phyloP scores from a whole-genome alignment of 2,888 invertebrate species.

The Trichopria drosophilae region DNA sequence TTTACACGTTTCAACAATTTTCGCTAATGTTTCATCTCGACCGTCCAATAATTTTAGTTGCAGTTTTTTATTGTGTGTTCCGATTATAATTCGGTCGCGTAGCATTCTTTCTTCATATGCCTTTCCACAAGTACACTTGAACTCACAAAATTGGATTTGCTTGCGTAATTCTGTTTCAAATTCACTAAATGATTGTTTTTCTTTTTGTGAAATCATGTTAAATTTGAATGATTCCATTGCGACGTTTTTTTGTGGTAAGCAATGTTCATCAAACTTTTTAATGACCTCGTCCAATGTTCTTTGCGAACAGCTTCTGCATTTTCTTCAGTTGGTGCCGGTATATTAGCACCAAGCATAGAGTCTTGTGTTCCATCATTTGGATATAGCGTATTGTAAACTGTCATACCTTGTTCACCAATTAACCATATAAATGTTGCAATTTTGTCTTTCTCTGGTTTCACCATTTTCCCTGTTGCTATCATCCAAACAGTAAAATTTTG shows the following conservation, averaged over 20 bases:
- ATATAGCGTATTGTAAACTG: no score
- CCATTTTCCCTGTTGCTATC: not conserved
- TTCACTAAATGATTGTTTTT: no score
- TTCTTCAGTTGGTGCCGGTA: not conserved
- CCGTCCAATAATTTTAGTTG: not conserved
- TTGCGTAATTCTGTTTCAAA: no score
- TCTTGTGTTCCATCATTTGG: no score
- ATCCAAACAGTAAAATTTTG: not conserved
- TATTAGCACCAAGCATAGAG: not conserved
- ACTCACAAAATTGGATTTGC: no score
- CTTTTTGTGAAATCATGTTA: slow-evolving; percentile 1
- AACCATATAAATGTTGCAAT: no score
- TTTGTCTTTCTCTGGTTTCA: not conserved
- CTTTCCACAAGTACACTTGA: no score
- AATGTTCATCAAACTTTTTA: not conserved
- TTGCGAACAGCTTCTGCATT: not conserved
- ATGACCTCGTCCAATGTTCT: not conserved
- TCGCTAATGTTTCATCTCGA: no score
- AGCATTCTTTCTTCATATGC: not conserved
- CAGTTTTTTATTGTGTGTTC: not conserved
- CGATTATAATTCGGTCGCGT: no score
- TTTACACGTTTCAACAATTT: not conserved
- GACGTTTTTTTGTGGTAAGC: not conserved
- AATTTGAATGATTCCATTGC: not conserved
- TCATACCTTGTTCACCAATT: no score